phyloP scores from a whole-genome alignment of 2,797 vertebrate species.

The Furcifer pardalis region DNA sequence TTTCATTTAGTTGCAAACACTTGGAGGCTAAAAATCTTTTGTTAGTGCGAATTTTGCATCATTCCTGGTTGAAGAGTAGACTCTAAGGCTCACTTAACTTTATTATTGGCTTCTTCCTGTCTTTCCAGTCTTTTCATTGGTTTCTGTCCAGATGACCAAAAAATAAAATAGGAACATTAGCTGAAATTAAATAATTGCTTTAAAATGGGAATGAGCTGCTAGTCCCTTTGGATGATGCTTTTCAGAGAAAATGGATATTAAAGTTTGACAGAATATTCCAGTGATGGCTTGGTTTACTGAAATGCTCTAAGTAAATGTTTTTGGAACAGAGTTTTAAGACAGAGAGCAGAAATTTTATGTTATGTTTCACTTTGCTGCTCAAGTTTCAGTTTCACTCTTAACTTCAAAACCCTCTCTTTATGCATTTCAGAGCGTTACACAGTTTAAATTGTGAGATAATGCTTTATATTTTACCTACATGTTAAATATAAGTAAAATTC shows the following conservation, averaged over 20 bases:
- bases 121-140: slow-evolving; percentile 44
- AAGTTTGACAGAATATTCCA: slow-evolving; percentile 33
- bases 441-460: no score
- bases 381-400: neutral
- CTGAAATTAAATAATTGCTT: slow-evolving; percentile 50
- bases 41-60: slow-evolving; percentile 49
- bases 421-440: no score
- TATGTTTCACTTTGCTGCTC: neutral
- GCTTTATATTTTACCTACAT: neutral
- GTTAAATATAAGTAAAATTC: no score
- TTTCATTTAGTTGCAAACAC: slow-evolving; percentile 10
- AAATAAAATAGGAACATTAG: slow-evolving; percentile 44
- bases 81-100: slow-evolving; percentile 32
- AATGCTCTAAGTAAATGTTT: slow-evolving; percentile 11
- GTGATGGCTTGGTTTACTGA: slow-evolving; percentile 22
- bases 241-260: slow-evolving; percentile 48
- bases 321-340: neutral
- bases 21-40: slow-evolving; percentile 3
- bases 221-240: slow-evolving; percentile 55
- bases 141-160: slow-evolving; percentile 49
- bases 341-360: neutral
- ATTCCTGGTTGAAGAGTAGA: slow-evolving; percentile 19
- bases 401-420: no score
- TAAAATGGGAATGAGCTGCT: slow-evolving; percentile 28
- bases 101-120: slow-evolving; percentile 9